These are phyloP conservation scores for Alcedo quadribrachys DNA, from an alignment of 2,797 vertebrate species.

Conservation along the genomic window DNA sequence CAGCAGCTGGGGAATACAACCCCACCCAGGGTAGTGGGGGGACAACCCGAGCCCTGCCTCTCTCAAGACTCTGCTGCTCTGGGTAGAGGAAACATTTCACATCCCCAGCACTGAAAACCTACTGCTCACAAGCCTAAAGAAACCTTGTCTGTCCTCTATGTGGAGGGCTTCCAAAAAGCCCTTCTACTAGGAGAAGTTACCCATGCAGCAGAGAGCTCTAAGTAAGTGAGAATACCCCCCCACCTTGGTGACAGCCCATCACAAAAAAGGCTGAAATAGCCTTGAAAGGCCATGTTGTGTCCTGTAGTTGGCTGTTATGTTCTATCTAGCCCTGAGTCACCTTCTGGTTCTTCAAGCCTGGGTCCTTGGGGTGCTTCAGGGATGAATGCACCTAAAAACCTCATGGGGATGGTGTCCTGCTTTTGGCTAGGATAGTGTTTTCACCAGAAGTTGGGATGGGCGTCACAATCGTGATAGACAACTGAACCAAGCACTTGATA, in stretches of 20 bases:
- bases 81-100: not conserved
- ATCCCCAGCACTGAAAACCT: rapidly evolving
- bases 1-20: not conserved
- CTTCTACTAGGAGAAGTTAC: not conserved
- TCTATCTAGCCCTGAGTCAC: not conserved
- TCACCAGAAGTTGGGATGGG: no score
- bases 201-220: rapidly evolving
- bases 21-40: not conserved
- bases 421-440: no score
- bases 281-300: rapidly evolving
- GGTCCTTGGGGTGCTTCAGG: not conserved
- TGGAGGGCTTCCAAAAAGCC: not conserved
- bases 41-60: not conserved
- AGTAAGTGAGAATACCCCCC: not conserved
- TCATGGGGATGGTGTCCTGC: no score
- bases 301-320: not conserved
- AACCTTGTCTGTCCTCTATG: not conserved
- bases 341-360: not conserved
- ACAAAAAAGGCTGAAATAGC: not conserved
- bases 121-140: not conserved
- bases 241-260: rapidly evolving
- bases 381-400: no score
- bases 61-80: not conserved
- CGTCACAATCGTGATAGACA: no score
- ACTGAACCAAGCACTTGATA: no score